Percentiles rank a stretch among this genome's conserved stretches.
Evolutionary conservation across 92 coral and sea anemone genomes (phyloP).

Genomic region (Umimayanthus chanpuru): DNA sequence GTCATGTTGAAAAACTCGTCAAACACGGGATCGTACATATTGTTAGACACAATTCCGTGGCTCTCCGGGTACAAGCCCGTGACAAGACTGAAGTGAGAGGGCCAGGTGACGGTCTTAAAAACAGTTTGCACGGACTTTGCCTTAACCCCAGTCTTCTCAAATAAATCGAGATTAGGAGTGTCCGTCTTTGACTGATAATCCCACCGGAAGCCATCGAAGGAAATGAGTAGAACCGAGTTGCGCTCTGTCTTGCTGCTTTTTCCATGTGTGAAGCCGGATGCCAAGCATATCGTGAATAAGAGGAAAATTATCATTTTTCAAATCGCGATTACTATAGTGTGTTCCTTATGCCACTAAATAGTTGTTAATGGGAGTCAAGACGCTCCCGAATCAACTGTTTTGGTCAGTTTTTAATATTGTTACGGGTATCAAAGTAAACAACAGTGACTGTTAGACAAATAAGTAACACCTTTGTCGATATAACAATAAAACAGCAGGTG

Average conservation of each 20-base stretch:
- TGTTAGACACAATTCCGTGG: too few species aligned
- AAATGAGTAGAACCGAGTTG: slow-evolving; percentile 73
- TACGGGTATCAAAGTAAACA: not conserved
- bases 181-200: slow-evolving; percentile 74
- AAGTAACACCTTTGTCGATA: too few species aligned
- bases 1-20: slow-evolving; percentile 62
- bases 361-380: not conserved
- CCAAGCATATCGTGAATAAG: not conserved
- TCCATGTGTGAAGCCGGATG: not conserved
- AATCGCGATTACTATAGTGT: not conserved
- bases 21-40: slow-evolving; percentile 79
- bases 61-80: too few species aligned
- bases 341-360: not conserved
- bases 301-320: not conserved
- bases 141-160: slow-evolving; percentile 76
- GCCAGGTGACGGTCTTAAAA: too few species aligned
- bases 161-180: slow-evolving; percentile 81
- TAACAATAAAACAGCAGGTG: too few species aligned
- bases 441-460: too few species aligned
- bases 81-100: too few species aligned
- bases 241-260: not conserved
- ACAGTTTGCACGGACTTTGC: too few species aligned
- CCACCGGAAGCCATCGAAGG: slow-evolving; percentile 95
- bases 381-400: not conserved
- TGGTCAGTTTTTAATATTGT: too few species aligned